phyloP scores from a whole-genome alignment of 2,113 vertebrate genomes.

The Willisornis vidua region DNA sequence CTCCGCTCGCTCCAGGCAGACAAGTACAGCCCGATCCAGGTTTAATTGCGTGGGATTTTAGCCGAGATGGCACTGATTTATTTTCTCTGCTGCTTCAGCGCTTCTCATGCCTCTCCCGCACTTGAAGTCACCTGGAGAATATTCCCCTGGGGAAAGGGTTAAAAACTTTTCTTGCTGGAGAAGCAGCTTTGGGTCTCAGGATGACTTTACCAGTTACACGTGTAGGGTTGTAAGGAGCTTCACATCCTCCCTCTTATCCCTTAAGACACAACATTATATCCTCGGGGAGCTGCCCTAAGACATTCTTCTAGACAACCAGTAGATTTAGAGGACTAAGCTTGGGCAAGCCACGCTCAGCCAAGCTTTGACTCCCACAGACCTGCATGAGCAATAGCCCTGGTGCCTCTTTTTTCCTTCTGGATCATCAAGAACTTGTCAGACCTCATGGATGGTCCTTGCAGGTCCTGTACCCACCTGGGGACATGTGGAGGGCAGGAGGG shows the following conservation, averaged over 20 bases:
- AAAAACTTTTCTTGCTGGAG: constrained; percentile 45
- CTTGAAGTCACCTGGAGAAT: constrained; percentile 61
- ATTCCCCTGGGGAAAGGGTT: constrained; percentile 62
- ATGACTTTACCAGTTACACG: background rate
- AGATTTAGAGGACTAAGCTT: background rate
- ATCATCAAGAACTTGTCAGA: background rate
- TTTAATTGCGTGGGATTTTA: constrained; percentile 75
- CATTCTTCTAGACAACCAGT: background rate
- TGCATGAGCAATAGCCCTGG: background rate
- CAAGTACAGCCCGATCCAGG: constrained; percentile 69
- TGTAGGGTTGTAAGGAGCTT: background rate
- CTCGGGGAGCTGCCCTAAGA: background rate
- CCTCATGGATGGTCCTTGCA: too few species aligned
- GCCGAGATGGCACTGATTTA: constrained; percentile 70
- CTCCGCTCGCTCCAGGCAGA: constrained; percentile 25
- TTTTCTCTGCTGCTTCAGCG: constrained; percentile 73
- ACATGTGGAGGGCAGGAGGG: background rate
- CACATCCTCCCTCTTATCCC: background rate
- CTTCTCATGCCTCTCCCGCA: constrained; percentile 33
- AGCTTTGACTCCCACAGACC: background rate
- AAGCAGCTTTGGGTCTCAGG: background rate
- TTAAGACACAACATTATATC: background rate
- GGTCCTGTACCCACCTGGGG: background rate
- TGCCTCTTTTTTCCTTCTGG: background rate
- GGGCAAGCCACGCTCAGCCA: background rate